Evolutionary conservation across 2,888 invertebrate species (phyloP), one percentile per base, ranked within the genome.

Genomic region (Athalia cordata): DNA sequence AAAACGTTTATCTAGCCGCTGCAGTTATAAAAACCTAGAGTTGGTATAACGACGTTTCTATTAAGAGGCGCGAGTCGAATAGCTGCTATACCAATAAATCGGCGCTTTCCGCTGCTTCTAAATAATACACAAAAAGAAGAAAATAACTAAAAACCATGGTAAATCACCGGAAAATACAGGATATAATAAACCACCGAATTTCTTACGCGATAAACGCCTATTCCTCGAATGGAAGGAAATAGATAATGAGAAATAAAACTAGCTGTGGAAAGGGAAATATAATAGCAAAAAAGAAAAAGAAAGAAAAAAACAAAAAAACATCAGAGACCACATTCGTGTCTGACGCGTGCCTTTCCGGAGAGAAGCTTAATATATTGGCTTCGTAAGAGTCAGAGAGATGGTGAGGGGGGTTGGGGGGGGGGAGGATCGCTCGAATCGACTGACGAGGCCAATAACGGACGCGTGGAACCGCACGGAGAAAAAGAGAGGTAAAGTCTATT

Each of bases 371-470:
- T 86, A 87, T 29, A 89, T 88, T 89, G 88, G 87, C 88, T 86
- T 87, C 87, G 85, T 87, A 87, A 88, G 87, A 85, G 85, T 83
- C 80, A 29, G 29, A 29, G 2, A 29, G 29, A 29, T 29, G 29
- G 29, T 2, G 82, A 72, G 78, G 78, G 84, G 82, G 80, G 81
- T 85, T 85, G 81, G 83, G 84, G 81, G 82, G 84, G 84, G 82
- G 85, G 85, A 87, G 84, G 29, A 29, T 29, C 85, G 85, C 84
- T 84, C 13, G 72, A 59, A 62, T 62, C 75, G 75, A 75, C 76
- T 86, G 87, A 88, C 85, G 86, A 88, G 85, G 87, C 87, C 85
- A 88, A 88, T 88, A 85, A 81, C 77, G 80, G 70, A 78, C 78
- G 74, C 61, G 72, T 75, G 50, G 47, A 11, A 49, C 45, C 49